phyloP scores from a whole-genome alignment of 2,113 vertebrate genomes.

The Spea bombifrons region DNA sequence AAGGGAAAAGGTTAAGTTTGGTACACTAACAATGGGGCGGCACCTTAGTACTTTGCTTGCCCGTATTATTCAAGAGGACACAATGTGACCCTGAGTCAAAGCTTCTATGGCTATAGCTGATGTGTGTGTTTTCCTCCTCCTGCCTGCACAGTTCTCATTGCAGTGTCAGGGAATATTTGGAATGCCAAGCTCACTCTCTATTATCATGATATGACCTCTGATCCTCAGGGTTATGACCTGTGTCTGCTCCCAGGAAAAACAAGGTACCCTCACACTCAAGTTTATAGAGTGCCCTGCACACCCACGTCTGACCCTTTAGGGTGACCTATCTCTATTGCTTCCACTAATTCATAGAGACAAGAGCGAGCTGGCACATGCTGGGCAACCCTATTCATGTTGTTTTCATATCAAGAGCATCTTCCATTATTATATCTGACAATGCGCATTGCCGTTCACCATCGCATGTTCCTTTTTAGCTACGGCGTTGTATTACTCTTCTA shows the following conservation, averaged over 20 bases:
- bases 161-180: conserved; percentile 15
- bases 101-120: not conserved
- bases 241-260: conserved; percentile 18
- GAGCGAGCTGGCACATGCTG: not conserved
- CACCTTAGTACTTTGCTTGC: not conserved
- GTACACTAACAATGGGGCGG: too few species aligned
- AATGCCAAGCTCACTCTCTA: conserved; percentile 17
- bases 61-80: not conserved
- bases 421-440: not conserved
- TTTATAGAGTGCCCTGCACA: conserved; percentile 7
- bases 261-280: not conserved
- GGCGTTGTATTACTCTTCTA: not conserved
- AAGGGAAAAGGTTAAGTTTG: too few species aligned
- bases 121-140: not conserved
- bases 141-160: not conserved
- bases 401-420: not conserved
- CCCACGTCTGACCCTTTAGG: not conserved
- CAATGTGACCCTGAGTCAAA: not conserved
- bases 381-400: not conserved
- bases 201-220: conserved; percentile 25
- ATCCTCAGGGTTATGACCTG: not conserved
- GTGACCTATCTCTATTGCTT: not conserved
- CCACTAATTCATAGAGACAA: not conserved
- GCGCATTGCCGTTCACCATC: not conserved
- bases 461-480: not conserved